Evolutionary conservation across 1,140 invertebrate species (phyloP).

Genomic region (Zaprionus inermis): DNA sequence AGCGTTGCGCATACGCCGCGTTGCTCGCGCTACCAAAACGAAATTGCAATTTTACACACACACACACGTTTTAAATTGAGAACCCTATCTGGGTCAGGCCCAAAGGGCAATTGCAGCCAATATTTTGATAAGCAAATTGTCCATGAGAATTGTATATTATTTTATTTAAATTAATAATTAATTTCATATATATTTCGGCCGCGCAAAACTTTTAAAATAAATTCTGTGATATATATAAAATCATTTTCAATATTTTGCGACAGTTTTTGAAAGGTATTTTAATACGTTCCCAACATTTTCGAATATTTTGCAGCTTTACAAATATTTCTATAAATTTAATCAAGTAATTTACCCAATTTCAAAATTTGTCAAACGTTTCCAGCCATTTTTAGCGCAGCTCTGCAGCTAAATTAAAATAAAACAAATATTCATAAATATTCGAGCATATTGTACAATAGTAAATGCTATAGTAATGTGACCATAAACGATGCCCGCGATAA

Average conservation of each 20-base stretch:
- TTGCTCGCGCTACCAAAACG: conserved; percentile 2
- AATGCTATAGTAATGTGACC: not conserved
- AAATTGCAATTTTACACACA: conserved; percentile 7
- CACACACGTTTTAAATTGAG: not conserved
- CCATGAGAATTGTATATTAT: not conserved
- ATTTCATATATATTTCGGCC: not conserved
- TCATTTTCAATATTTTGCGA: conserved; percentile 4
- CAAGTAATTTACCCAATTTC: too few relatives aligned
- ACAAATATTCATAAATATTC: conserved; percentile 2
- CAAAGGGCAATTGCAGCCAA: not conserved
- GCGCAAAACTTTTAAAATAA: not conserved
- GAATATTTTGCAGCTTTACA: too few relatives aligned
- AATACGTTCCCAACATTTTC: not conserved
- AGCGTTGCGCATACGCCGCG: conserved; percentile 52
- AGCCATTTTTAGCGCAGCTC: not conserved
- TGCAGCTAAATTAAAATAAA: not conserved
- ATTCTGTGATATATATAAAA: not conserved
- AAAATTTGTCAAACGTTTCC: too few relatives aligned
- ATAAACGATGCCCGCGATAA: conserved; percentile 1
- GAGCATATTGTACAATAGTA: not conserved
- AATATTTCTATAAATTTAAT: too few relatives aligned
- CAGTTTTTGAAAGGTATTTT: not conserved
- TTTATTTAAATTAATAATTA: not conserved
- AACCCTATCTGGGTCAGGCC: not conserved
- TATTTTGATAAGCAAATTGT: not conserved